Base-by-base conservation (phyloP, 2,113 vertebrate species). In the Raja brachyura region DNA sequence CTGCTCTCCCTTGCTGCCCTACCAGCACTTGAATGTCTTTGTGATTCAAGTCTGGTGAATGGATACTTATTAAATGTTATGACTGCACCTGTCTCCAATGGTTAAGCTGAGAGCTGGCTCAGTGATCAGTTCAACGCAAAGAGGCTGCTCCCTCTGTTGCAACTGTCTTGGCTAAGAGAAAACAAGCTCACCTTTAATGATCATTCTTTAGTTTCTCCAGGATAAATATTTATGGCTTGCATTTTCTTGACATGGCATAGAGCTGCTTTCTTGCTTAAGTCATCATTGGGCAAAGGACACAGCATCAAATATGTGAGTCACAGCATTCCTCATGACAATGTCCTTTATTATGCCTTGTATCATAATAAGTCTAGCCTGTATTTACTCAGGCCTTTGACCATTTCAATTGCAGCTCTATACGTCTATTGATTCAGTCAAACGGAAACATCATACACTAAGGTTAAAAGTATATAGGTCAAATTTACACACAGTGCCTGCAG, bases 391-490 rank as follows among this genome's bases (percentile, higher is more conserved):
- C 5, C 83, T 63, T 33, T 33, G n/a, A 31, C 83, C 18, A 16
- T 63, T 11, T 28, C 83, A 88, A 63, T 31, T 66, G 83, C 4
- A 66, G 56, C 59, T n/a, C 20, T 14, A 61, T 61, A 56, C 81
- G 13, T 25, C 22, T 88, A 61, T 63, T 88, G 59, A 88, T 88
- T 88, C 83, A 88, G 83, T 61, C 59, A 56, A 66, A n/a, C 31
- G 59, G 14, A 88, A 88, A 88, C 83, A 88, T 18, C 59, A 31
- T 25, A 66, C 59, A 16, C 59, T 63, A 88, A 88, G 83, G 59
- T 88, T 88, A 88, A 88, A 33, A 88, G 83, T 88, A 56, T 88
- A 88, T 88, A 88, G 83, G 83, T 88, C 83, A 88, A 56, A 88
- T 66, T 88, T 63, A 63, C 59, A 88, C 28, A 5, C n/a, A 18